These are phyloP conservation scores for Psittacula echo DNA, from an alignment of 2,797 vertebrate species.

Conservation along the genomic window DNA sequence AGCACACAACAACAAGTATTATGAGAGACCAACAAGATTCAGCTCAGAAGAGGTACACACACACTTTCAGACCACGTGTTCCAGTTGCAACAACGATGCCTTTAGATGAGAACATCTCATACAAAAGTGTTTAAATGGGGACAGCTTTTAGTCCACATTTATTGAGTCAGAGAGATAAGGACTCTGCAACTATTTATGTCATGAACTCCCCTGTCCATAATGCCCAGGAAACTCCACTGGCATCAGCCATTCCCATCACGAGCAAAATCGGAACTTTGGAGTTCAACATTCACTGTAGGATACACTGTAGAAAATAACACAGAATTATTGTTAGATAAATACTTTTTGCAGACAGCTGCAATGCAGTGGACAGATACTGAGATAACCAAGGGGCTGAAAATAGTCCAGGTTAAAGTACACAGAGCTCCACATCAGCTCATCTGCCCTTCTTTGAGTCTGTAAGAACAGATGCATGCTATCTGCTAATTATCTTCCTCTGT, in stretches of 20 bases:
- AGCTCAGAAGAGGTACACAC: neutral
- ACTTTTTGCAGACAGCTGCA: constrained; percentile 19
- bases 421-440: constrained; percentile 43
- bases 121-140: neutral
- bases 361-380: constrained; percentile 17
- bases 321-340: neutral
- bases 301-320: neutral
- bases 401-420: constrained; percentile 45
- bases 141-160: neutral
- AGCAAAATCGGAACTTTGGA: neutral
- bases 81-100: fast-evolving
- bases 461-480: constrained; percentile 44
- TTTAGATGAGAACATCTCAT: neutral
- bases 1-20: neutral
- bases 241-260: neutral
- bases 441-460: neutral
- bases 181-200: neutral
- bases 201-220: neutral
- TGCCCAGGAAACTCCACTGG: neutral
- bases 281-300: fast-evolving
- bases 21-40: neutral
- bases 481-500: constrained; percentile 55
- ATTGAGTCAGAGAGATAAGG: neutral
- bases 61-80: fast-evolving
- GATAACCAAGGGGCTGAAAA: constrained; percentile 29